Conservation (phyloP, 2,797 vertebrate genomes). For the Spea hammondii region DNA sequence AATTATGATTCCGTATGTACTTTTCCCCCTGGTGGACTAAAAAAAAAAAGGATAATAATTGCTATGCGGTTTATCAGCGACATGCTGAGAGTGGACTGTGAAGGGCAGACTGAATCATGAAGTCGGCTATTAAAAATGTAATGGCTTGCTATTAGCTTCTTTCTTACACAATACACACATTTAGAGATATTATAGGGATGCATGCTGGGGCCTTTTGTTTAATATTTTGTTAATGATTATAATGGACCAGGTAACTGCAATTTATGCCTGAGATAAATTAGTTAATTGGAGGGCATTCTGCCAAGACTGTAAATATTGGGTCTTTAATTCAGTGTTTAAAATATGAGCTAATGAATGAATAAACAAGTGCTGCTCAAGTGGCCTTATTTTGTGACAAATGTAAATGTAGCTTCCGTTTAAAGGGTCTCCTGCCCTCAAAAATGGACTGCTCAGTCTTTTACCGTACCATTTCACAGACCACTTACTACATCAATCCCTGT, state of each 20-base stretch:
- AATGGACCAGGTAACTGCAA: slow-evolving; percentile 10
- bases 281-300: background rate
- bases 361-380: background rate
- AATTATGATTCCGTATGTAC: too few relatives aligned
- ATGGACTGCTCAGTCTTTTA: too few relatives aligned
- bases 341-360: slow-evolving; percentile 12
- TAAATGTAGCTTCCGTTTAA: background rate
- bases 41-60: too few relatives aligned
- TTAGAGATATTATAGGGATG: background rate
- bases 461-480: too few relatives aligned
- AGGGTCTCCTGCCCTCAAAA: background rate
- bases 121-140: background rate
- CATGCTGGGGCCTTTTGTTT: slow-evolving; percentile 2
- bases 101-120: background rate
- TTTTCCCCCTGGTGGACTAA: too few relatives aligned
- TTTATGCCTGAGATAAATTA: slow-evolving; percentile 12
- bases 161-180: background rate
- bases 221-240: slow-evolving; percentile 2
- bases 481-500: too few relatives aligned
- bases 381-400: background rate
- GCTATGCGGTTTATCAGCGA: background rate
- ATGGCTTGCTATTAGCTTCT: background rate
- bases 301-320: background rate
- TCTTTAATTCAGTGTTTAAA: slow-evolving; percentile 5
- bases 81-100: background rate